Evolutionary conservation across 1,140 invertebrate genomes (phyloP).

Genomic region (Polypedilum vanderplanki): DNA sequence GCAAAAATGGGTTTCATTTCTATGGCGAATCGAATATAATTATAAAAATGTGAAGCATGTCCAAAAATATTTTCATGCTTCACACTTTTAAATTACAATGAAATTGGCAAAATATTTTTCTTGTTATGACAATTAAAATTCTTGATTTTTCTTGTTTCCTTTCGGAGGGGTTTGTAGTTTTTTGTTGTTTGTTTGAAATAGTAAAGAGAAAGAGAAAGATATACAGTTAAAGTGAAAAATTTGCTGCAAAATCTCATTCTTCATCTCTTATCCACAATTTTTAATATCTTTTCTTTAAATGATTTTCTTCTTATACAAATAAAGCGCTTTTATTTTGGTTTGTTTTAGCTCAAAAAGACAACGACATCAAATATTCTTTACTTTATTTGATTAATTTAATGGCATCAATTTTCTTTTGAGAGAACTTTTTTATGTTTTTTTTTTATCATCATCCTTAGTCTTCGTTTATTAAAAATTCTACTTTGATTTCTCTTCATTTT

Average conservation of each 20-base stretch:
- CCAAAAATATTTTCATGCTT: too few species aligned
- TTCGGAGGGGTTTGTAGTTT: neutral
- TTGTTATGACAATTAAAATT: neutral
- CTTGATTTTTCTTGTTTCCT: neutral
- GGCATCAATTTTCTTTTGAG: neutral
- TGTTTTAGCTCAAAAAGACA: slow-evolving; percentile 6
- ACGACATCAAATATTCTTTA: slow-evolving; percentile 1
- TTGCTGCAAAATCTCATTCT: too few species aligned
- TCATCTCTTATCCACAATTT: neutral
- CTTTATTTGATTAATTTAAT: slow-evolving; percentile 15
- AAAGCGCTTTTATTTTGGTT: slow-evolving; percentile 18
- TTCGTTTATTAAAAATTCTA: too few species aligned
- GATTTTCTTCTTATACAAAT: neutral
- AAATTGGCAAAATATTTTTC: slow-evolving; percentile 12
- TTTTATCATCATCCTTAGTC: too few species aligned
- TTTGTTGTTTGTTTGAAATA: too few species aligned
- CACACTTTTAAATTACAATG: neutral
- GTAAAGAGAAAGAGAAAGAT: too few species aligned
- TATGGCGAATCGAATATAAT: neutral
- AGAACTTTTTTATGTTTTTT: neutral
- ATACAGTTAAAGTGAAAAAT: too few species aligned
- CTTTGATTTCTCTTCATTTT: too few species aligned
- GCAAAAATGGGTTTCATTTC: neutral
- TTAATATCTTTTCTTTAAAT: neutral
- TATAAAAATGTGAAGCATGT: too few species aligned